Conservation (phyloP, 2,113 vertebrate genomes). For the Athene noctua region DNA sequence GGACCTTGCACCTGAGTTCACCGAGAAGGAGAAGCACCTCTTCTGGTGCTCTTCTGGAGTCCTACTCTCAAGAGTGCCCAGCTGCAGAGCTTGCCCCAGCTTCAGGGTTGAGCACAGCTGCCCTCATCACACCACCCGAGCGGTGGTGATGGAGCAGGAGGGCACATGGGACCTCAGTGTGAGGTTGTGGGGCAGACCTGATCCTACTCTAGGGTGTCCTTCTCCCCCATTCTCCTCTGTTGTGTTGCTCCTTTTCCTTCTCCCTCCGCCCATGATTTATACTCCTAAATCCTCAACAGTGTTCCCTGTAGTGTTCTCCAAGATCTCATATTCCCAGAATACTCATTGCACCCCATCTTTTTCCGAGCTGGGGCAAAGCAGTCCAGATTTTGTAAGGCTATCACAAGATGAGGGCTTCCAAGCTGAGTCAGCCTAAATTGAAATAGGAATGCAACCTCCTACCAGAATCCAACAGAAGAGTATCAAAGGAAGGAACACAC, state of each 20-base stretch:
- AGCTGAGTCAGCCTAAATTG: not conserved
- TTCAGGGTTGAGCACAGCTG: rapidly evolving
- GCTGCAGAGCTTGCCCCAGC: not conserved
- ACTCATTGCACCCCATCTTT: not conserved
- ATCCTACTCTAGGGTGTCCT: not conserved
- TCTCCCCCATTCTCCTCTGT: not conserved
- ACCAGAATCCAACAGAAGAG: not conserved
- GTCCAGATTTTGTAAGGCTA: not conserved
- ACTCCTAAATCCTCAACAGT: not conserved
- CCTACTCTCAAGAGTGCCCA: not conserved
- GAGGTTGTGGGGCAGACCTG: not conserved
- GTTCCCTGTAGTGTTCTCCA: not conserved
- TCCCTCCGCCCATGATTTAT: not conserved
- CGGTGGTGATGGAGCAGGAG: not conserved
- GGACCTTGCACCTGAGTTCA: not conserved
- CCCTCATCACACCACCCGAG: rapidly evolving
- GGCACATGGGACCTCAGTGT: not conserved
- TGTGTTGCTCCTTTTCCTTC: not conserved
- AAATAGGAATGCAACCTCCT: not conserved
- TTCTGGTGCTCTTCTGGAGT: not conserved
- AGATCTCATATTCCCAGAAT: not conserved
- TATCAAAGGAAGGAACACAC: not conserved
- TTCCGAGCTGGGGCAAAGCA: not conserved
- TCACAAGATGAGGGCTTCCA: not conserved
- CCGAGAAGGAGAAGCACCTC: rapidly evolving